These are phyloP conservation scores for Elegia similella DNA, from an alignment of 2,888 invertebrate species.

Conservation along the genomic window DNA sequence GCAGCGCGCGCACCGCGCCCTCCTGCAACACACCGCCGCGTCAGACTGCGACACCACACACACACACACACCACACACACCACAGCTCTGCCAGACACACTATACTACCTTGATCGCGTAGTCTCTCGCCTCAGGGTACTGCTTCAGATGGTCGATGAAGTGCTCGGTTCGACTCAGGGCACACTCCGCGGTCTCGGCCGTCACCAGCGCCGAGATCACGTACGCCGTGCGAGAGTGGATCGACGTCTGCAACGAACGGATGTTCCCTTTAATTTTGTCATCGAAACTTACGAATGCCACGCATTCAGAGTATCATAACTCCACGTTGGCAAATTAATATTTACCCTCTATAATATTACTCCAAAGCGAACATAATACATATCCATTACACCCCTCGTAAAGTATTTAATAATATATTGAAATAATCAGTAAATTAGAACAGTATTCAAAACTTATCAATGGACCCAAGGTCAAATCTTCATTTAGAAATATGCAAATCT, in stretches of 20 bases:
- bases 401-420: no score
- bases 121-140: constrained; percentile 87
- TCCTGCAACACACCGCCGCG: constrained; percentile 64
- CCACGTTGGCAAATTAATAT: no score
- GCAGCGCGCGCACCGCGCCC: constrained; percentile 84
- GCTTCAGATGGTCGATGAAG: constrained; percentile 86
- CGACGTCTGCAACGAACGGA: constrained; percentile 70
- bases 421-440: neutral
- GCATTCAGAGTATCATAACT: neutral
- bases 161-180: constrained; percentile 85
- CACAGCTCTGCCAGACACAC: no score
- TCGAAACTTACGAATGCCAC: no score
- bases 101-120: constrained; percentile 87
- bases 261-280: no score
- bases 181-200: constrained; percentile 80
- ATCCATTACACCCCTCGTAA: no score
- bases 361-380: no score
- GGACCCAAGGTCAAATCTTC: neutral
- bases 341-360: no score
- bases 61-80: no score
- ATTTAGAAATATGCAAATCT: neutral
- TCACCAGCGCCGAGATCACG: constrained; percentile 83
- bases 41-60: neutral
- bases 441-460: neutral
- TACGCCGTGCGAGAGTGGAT: constrained; percentile 85